Percentiles rank a stretch among this genome's conserved stretches.
Conservation (phyloP, 2,888 invertebrate genomes). For the Caenorhabditis doughertyi region DNA sequence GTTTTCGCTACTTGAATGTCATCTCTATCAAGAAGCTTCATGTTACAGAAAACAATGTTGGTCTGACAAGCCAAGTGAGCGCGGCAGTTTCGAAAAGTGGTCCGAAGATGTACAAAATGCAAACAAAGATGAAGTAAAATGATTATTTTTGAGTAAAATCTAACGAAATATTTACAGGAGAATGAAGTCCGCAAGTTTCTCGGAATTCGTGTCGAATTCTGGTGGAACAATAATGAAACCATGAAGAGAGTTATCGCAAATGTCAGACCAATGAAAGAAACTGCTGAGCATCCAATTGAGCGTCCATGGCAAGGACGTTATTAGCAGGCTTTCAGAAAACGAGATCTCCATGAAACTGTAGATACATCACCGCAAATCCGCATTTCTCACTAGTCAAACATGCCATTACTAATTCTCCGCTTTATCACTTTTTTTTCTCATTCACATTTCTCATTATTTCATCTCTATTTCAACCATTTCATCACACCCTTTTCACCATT, state of each 20-base stretch:
- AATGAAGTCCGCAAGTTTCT: background rate
- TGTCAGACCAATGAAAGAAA: background rate
- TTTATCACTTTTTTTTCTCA: too few species aligned
- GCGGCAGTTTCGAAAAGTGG: background rate
- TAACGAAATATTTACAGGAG: background rate
- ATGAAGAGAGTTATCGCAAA: background rate
- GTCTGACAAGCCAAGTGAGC: background rate
- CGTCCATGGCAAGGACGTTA: background rate
- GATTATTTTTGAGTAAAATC: background rate
- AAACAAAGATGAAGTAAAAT: background rate
- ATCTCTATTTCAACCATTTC: too few species aligned
- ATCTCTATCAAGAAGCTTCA: background rate
- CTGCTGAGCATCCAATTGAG: background rate
- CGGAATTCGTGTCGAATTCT: constrained; percentile 10
- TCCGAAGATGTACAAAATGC: background rate
- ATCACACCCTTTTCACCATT: too few species aligned
- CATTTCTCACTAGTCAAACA: too few species aligned
- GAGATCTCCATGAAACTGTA: too few species aligned
- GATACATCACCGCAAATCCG: too few species aligned
- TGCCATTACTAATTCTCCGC: too few species aligned
- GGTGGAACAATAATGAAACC: background rate
- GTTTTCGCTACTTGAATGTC: background rate
- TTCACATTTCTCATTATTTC: too few species aligned
- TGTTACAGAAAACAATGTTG: constrained; percentile 19
- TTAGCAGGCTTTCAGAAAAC: background rate